Evolutionary conservation across 1,140 invertebrate genomes (phyloP), one percentile per base, ranked within the genome.

Genomic region (Trichonephila clavipes): DNA sequence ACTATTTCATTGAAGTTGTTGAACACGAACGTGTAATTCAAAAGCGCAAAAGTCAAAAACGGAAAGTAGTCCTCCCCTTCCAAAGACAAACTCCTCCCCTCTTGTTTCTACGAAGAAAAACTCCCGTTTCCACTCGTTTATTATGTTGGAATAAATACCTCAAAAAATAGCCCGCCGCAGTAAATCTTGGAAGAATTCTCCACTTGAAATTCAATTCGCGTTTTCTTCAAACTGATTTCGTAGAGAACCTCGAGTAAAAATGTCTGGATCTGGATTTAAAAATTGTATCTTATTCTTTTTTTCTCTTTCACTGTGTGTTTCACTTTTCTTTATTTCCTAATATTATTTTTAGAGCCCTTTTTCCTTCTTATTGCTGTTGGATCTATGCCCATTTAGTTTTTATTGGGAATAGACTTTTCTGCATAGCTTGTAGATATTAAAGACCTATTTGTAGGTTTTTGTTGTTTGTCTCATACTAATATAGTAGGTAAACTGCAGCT

Each of bases 131-230:
- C 28, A 40, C 72, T 28, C 28, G 28, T 77, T 77, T 77, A 77
- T 77, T 77, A 77, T 77, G 72, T 77, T 77, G 34, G 72, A 77
- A 77, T 77, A 77, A 77, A 77, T 77, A 77, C 72, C 72, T 77
- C 72, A 77, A 77, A 77, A 69, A 77, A 77, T 77, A 77, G 34
- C 72, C 72, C 28, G 28, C 14, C 34, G 18, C 72, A 34, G 24
- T 77, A 28, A 77, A 77, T 77, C 72, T 77, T 77, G 28, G 34
- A 18, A 77, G 72, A 77, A 77, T 77, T 77, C 72, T 18, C 72
- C 72, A 77, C 72, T 77, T 77, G 40, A 77, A 77, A 77, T 77
- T 77, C 72, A 77, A 34, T 77, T 77, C 72, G 72, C 28, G 72
- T 77, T 34, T 34, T 40, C 28, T 77, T 14, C 72, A 40, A 77